Percentiles rank a stretch among this genome's conserved stretches.
Evolutionary conservation across 2,113 vertebrate genomes (phyloP).

Genomic region (Edolisoma coerulescens): DNA sequence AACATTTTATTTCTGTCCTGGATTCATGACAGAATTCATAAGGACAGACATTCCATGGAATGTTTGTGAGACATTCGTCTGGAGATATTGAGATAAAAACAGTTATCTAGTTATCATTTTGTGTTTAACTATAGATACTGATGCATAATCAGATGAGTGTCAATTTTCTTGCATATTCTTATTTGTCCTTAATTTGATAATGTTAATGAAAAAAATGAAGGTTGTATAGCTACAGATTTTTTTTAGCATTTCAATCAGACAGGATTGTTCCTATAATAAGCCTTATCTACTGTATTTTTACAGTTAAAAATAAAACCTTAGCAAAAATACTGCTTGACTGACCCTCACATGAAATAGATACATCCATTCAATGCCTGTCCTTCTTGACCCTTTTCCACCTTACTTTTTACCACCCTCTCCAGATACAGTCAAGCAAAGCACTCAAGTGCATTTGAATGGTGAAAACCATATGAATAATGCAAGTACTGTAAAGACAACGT

Average conservation of each 20-base stretch:
- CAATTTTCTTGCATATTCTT: not conserved
- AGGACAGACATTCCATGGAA: not conserved
- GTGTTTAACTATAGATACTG: not conserved
- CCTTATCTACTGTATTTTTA: not conserved
- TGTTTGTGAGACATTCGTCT: not conserved
- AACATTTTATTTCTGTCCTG: not conserved
- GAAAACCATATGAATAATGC: not conserved
- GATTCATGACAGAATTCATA: not conserved
- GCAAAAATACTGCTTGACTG: not conserved
- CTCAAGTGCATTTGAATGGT: not conserved
- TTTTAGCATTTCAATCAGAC: not conserved
- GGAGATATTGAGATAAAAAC: not conserved
- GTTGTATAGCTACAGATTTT: not conserved
- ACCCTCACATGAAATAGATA: not conserved
- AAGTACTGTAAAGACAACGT: not conserved
- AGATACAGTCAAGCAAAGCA: not conserved
- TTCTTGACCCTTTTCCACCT: not conserved
- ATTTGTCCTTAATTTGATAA: not conserved
- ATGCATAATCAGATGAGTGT: not conserved
- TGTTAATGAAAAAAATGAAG: not conserved
- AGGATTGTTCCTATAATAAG: not conserved
- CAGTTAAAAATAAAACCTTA: not conserved
- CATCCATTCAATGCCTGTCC: not conserved
- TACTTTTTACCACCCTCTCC: not conserved
- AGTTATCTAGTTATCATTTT: not conserved